These are phyloP conservation scores for Linepithema humile DNA, from an alignment of 1,140 invertebrate species.

Conservation along the genomic window DNA sequence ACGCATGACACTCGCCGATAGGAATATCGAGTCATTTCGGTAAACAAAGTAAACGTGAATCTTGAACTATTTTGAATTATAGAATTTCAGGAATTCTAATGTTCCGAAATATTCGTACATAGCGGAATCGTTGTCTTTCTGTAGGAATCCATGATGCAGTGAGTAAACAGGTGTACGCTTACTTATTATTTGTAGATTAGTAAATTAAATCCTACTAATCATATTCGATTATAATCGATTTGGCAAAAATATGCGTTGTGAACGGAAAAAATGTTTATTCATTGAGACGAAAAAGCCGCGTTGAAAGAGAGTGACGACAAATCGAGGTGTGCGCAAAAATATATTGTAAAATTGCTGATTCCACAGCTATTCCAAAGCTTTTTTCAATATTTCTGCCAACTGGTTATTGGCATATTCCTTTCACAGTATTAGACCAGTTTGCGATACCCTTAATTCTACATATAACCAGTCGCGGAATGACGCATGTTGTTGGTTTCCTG, in stretches of 20 bases:
- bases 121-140: too few relatives aligned
- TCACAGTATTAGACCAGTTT: neutral
- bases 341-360: neutral
- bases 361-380: too few relatives aligned
- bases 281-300: neutral
- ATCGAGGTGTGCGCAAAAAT: neutral
- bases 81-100: too few relatives aligned
- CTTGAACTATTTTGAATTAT: constrained; percentile 1
- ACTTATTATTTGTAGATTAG: too few relatives aligned
- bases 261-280: neutral
- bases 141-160: too few relatives aligned
- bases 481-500: constrained; percentile 19
- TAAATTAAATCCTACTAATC: too few relatives aligned
- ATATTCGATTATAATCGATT: too few relatives aligned
- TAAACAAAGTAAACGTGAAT: neutral
- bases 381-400: neutral
- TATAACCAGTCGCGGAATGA: neutral
- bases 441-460: neutral
- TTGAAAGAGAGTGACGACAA: neutral
- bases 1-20: neutral
- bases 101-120: too few relatives aligned
- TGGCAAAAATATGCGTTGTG: neutral
- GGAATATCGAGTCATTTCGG: neutral
- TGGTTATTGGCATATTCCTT: neutral
- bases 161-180: too few relatives aligned